These are phyloP conservation scores for Otocyon megalotis DNA, from an alignment of 2,113 vertebrate genomes.

Conservation along the genomic window DNA sequence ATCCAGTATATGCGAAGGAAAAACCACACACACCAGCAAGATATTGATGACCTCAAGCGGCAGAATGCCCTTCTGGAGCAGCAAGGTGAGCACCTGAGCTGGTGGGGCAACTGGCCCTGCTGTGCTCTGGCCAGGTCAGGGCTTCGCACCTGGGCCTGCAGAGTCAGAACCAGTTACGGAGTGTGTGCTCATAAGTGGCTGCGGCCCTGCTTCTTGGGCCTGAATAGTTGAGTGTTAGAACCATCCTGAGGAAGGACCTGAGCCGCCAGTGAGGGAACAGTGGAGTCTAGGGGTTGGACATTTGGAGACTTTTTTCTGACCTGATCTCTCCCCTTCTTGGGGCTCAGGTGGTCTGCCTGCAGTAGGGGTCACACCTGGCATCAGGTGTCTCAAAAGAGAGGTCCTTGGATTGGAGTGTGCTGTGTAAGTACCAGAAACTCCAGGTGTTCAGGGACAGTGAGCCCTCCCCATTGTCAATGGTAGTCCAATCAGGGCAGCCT, in stretches of 20 bases:
- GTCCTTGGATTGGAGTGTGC: slow-evolving; percentile 71
- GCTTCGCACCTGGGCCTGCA: slow-evolving; percentile 64
- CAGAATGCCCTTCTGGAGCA: slow-evolving; percentile 97
- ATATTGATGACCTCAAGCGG: slow-evolving; percentile 97
- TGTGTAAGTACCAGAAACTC: slow-evolving; percentile 75
- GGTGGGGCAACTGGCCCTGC: slow-evolving; percentile 75
- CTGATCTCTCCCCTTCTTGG: slow-evolving; percentile 60
- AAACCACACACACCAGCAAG: slow-evolving; percentile 99
- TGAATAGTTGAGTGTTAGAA: slow-evolving; percentile 52
- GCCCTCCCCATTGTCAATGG: slow-evolving; percentile 54
- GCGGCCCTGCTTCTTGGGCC: slow-evolving; percentile 15
- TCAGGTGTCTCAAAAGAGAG: slow-evolving; percentile 71
- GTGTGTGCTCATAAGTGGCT: slow-evolving; percentile 25
- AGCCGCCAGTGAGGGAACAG: slow-evolving; percentile 56
- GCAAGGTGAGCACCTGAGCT: slow-evolving; percentile 89
- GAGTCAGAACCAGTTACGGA: slow-evolving; percentile 56
- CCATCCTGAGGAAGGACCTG: slow-evolving; percentile 64
- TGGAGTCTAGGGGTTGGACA: slow-evolving; percentile 54
- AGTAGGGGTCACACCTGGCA: slow-evolving; percentile 58
- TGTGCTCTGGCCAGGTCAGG: slow-evolving; percentile 27
- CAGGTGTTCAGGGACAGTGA: slow-evolving; percentile 72
- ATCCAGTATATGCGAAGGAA: slow-evolving; percentile 99
- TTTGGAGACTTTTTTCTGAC: slow-evolving; percentile 65
- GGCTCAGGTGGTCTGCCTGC: slow-evolving; percentile 64
- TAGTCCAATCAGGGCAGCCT: slow-evolving; percentile 81